phyloP scores from a whole-genome alignment of 2,113 vertebrate species.

The Odontesthes bonariensis region DNA sequence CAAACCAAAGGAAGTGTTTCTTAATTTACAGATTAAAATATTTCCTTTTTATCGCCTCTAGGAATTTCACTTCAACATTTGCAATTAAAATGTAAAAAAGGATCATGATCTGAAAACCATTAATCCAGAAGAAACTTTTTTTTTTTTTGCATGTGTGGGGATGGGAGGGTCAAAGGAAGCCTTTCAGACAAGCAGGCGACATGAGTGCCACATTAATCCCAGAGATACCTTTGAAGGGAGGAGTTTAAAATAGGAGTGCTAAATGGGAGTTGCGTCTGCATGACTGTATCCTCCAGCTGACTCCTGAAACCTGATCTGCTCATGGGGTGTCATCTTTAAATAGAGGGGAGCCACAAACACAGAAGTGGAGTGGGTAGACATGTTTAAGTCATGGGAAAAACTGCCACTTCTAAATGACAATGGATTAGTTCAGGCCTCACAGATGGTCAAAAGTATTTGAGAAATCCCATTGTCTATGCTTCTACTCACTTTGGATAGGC shows the following conservation, averaged over 20 bases:
- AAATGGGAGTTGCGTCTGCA: slow-evolving; percentile 47
- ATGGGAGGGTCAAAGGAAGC: background rate
- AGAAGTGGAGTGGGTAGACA: background rate
- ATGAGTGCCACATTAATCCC: slow-evolving; percentile 58
- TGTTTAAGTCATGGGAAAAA: background rate
- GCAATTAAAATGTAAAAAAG: slow-evolving; percentile 6
- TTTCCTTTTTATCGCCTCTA: no score
- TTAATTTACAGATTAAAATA: no score
- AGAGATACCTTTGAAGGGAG: slow-evolving; percentile 61
- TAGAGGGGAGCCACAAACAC: slow-evolving; percentile 34
- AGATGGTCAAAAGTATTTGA: slow-evolving; percentile 32
- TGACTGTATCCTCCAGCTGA: slow-evolving; percentile 65
- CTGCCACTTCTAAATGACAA: background rate
- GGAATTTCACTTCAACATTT: background rate
- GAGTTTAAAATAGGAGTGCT: slow-evolving; percentile 63
- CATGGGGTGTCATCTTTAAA: slow-evolving; percentile 60
- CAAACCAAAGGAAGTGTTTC: no score
- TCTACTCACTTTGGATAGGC: slow-evolving; percentile 27
- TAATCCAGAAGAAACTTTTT: background rate
- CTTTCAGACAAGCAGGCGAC: slow-evolving; percentile 54
- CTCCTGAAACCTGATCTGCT: slow-evolving; percentile 52
- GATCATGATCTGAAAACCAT: background rate
- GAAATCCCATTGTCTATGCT: slow-evolving; percentile 32
- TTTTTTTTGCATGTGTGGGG: background rate
- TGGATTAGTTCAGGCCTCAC: slow-evolving; percentile 3